A percentile compares a stretch with the other conserved stretches of the same genome.
These are phyloP conservation scores for Lydus trimaculatus DNA, from an alignment of 2,888 invertebrate species.

Conservation along the genomic window DNA sequence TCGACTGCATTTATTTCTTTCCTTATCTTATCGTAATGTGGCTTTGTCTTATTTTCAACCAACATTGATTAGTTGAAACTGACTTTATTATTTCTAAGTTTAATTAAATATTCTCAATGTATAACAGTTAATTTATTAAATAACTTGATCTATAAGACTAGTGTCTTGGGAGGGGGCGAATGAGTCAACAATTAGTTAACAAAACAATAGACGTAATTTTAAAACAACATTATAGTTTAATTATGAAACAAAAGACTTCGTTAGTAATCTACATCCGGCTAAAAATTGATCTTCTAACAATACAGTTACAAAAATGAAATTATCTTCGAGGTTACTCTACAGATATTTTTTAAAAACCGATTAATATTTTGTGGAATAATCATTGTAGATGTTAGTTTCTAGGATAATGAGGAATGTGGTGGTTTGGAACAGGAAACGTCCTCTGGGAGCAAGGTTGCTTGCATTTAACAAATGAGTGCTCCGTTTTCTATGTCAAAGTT, in stretches of 20 bases:
- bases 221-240: slow-evolving; percentile 12
- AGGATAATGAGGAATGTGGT: slow-evolving; percentile 39
- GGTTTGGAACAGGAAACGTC: slow-evolving; percentile 46
- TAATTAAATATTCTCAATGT: neutral
- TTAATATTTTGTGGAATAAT: neutral
- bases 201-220: slow-evolving; percentile 12
- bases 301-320: neutral
- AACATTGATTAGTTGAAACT: slow-evolving; percentile 11
- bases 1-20: slow-evolving; percentile 43
- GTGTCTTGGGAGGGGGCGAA: neutral
- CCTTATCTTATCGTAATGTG: slow-evolving; percentile 41
- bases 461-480: slow-evolving; percentile 55
- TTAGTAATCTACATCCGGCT: neutral
- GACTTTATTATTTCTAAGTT: neutral
- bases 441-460: slow-evolving; percentile 43
- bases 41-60: slow-evolving; percentile 22
- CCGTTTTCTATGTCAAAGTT: slow-evolving; percentile 50
- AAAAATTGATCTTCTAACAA: neutral
- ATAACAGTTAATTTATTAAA: neutral
- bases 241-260: slow-evolving; percentile 8
- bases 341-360: neutral
- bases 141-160: neutral
- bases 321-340: neutral
- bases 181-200: neutral
- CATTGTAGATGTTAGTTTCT: neutral